Evolutionary conservation across 2,888 invertebrate genomes (phyloP).

Genomic region (Yponomeuta evonymella): DNA sequence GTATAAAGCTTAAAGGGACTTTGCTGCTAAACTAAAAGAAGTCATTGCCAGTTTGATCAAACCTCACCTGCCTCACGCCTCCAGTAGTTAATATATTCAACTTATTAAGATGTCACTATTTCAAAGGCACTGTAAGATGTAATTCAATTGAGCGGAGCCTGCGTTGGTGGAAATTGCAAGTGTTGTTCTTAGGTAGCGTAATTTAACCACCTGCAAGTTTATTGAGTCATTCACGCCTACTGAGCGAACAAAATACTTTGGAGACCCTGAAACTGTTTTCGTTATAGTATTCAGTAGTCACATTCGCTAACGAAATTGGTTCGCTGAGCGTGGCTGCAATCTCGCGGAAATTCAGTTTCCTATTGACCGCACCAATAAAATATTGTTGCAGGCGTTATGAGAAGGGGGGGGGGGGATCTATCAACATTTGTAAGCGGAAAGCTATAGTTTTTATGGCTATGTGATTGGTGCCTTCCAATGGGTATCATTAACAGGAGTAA

Average conservation of each 20-base stretch:
- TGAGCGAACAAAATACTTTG: neutral
- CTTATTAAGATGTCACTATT: neutral
- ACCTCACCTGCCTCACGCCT: neutral
- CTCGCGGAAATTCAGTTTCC: too few species aligned
- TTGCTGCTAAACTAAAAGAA: too few species aligned
- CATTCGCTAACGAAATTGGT: too few species aligned
- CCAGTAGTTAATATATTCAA: neutral
- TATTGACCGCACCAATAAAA: too few species aligned
- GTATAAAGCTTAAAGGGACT: too few species aligned
- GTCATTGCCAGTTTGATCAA: neutral
- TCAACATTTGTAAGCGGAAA: too few species aligned
- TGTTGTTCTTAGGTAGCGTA: slow-evolving; percentile 8
- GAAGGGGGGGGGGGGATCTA: too few species aligned
- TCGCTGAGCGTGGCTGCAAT: too few species aligned
- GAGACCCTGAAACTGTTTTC: neutral
- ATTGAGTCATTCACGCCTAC: slow-evolving; percentile 11
- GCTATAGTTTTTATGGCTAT: too few species aligned
- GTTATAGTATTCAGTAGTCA: neutral
- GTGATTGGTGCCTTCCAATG: too few species aligned
- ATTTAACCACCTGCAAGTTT: neutral
- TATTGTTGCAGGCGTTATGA: too few species aligned
- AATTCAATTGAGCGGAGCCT: neutral
- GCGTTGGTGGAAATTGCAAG: neutral
- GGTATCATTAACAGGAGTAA: too few species aligned
- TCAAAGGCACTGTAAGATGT: neutral